Evolutionary conservation across 1,140 invertebrate species (phyloP).

Genomic region (Maniola jurtina): DNA sequence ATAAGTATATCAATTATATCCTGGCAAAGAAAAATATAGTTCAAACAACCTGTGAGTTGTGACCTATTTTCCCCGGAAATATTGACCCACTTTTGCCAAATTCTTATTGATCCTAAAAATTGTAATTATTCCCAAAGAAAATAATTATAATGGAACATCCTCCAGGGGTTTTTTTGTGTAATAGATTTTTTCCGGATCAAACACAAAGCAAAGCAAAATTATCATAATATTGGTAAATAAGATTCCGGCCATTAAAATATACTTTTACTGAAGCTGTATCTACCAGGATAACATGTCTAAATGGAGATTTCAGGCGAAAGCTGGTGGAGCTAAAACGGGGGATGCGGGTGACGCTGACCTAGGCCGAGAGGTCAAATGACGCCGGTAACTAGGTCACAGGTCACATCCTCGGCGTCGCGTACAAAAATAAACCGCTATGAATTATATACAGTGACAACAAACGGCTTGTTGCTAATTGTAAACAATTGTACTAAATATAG

Average conservation of each 20-base stretch:
- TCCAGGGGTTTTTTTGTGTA: too few relatives aligned
- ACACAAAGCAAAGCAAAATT: too few relatives aligned
- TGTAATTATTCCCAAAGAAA: too few relatives aligned
- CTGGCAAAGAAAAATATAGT: too few relatives aligned
- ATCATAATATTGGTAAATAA: too few relatives aligned
- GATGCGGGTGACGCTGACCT: constrained; percentile 48
- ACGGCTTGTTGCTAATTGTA: constrained; percentile 6
- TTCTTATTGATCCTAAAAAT: too few relatives aligned
- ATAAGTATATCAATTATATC: too few relatives aligned
- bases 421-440: constrained; percentile 44
- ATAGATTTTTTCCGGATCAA: too few relatives aligned
- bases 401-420: constrained; percentile 41
- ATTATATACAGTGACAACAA: constrained; percentile 13
- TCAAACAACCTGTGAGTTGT: too few relatives aligned
- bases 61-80: too few relatives aligned
- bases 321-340: constrained; percentile 36
- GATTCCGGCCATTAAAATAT: background rate
- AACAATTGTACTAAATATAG: constrained; percentile 2
- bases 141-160: too few relatives aligned
- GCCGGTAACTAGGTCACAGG: constrained; percentile 56
- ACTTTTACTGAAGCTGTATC: background rate
- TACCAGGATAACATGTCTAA: constrained; percentile 40
- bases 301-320: constrained; percentile 34
- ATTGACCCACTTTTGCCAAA: too few relatives aligned
- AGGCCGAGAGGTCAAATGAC: constrained; percentile 55